Conservation (phyloP, 2,888 invertebrate species). For the Punctoribates punctum region DNA sequence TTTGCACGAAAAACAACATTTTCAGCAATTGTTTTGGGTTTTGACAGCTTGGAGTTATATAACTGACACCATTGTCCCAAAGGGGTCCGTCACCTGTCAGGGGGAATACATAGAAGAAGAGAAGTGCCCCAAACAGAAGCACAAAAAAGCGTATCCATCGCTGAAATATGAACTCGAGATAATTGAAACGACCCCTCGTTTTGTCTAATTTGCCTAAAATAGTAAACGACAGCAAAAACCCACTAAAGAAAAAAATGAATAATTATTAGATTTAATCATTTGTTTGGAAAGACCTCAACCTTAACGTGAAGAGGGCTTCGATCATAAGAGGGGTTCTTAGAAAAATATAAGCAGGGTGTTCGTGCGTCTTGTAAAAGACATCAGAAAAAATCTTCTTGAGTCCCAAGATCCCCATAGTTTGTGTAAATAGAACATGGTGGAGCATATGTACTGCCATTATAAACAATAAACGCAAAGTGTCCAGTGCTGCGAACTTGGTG, state of each 20-base stretch:
- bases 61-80: background rate
- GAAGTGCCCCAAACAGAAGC: background rate
- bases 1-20: constrained; percentile 11
- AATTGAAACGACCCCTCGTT: background rate
- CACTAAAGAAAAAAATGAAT: background rate
- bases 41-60: background rate
- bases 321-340: background rate
- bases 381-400: constrained; percentile 3
- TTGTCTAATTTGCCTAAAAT: constrained; percentile 8
- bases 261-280: background rate
- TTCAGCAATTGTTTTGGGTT: background rate
- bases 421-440: background rate
- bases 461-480: background rate
- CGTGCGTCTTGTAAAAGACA: background rate
- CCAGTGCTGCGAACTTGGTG: constrained; percentile 11
- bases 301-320: constrained; percentile 1
- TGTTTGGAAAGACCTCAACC: background rate
- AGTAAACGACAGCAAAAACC: background rate
- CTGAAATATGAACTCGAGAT: background rate
- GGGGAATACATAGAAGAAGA: constrained; percentile 13
- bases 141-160: constrained; percentile 3
- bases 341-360: constrained; percentile 7
- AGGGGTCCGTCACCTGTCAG: background rate
- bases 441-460: constrained; percentile 16
- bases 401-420: constrained; percentile 6